Percentiles rank a stretch among this genome's conserved stretches.
These are phyloP conservation scores for rat (Rattus norvegicus) DNA, from an alignment of 2,113 vertebrate genomes.

Conservation along the genomic window DNA sequence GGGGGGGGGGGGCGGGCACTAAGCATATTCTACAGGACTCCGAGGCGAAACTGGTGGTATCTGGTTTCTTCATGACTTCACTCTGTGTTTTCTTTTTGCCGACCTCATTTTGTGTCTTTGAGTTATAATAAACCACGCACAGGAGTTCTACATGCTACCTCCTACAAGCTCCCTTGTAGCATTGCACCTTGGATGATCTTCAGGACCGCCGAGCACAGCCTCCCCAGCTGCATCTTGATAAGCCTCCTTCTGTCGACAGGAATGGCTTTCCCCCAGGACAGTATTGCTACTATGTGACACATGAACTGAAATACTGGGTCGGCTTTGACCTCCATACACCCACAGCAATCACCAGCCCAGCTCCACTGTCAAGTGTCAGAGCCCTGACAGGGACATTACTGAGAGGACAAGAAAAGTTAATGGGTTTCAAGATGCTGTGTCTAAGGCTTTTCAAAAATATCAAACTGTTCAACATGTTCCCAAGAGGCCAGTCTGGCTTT, in stretches of 20 bases:
- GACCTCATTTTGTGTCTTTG: neutral
- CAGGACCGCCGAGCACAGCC: neutral
- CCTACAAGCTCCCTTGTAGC: neutral
- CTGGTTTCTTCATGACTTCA: neutral
- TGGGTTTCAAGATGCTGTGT: no score
- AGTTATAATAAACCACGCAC: neutral
- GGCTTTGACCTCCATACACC: no score
- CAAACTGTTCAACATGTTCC: neutral
- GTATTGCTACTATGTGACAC: neutral
- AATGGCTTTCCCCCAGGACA: neutral
- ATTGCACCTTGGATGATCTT: no score
- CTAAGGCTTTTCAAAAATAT: neutral
- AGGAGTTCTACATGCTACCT: neutral
- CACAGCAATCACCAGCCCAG: neutral
- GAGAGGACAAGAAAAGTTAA: neutral
- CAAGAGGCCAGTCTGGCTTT: neutral
- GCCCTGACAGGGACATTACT: neutral
- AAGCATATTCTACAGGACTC: neutral
- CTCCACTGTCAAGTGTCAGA: no score
- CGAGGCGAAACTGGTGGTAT: neutral
- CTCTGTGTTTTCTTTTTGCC: neutral
- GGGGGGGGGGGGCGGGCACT: neutral
- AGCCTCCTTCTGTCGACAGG: neutral
- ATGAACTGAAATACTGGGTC: neutral
- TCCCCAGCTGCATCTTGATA: neutral